Evolutionary conservation across 2,797 vertebrate genomes (phyloP), one percentile per base, ranked within the genome.

Genomic region (Catostomus latipinnis): DNA sequence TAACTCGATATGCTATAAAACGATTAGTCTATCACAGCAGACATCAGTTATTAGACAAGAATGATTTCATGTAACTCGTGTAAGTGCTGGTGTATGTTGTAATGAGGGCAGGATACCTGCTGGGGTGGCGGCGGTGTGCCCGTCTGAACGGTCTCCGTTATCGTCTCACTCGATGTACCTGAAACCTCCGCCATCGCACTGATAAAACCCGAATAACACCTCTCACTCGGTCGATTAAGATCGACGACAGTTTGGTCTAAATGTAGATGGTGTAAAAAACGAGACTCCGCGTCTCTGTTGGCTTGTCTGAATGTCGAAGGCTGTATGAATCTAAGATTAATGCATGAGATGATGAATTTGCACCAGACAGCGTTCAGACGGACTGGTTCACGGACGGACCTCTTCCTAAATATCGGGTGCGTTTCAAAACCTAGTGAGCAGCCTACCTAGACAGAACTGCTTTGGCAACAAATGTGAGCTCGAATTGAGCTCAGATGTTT

Each of bases 111-210:
- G 1, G 16, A 71, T 89, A 93, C 94, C 93, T 94, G 94, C 81
- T 93, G 94, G 71, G 92, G 93, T 65, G 92, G 93, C 10, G 94
- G 93, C 83, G 93, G 93, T 0, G 94, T 93, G 80, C 85, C 90
- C 0, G 88, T 88, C 87, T 90, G 84, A 48, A 95, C 91, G 0
- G 94, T 94, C 92, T 95, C 94, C 77, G 94, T 95, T 83, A 95
- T 94, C 78, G 94, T 94, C 83, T 95, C 94, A 83, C 93, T 94
- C 14, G 94, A 94, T 82, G 93, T 93, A 83, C 94, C 91, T 60
- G 90, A 91, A 86, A 91, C 91, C 92, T 94, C 94, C 89, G 94
- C 93, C 94, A 95, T 95, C 82, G 88, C 88, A 86, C 74, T 74
- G 89, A 86, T 84, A 71, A 78, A 86, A 14, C 67, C 85, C 89